Conservation (phyloP, 2,113 vertebrate species). For the Glaucomys volans region DNA sequence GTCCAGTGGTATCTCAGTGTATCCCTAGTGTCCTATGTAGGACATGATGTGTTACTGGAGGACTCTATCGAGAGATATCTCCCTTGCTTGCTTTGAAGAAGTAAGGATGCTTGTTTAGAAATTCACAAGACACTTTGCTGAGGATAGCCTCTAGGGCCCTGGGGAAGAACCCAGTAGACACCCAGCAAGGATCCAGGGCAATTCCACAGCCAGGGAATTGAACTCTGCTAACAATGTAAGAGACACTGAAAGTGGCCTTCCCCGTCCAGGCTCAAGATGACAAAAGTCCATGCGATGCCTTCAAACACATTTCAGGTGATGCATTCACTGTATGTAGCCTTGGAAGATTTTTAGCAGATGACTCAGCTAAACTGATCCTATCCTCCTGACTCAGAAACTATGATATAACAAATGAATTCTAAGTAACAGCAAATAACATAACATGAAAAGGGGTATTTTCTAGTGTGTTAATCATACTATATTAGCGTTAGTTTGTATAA, state of each 20-base stretch:
- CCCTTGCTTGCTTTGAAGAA: not conserved
- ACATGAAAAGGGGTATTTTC: not conserved
- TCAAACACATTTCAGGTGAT: not conserved
- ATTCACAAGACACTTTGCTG: not conserved
- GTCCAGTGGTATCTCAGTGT: not conserved
- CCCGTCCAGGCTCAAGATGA: not conserved
- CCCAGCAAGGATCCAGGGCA: not conserved
- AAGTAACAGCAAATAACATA: not conserved
- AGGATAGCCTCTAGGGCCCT: not conserved
- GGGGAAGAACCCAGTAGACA: not conserved
- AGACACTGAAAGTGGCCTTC: not conserved
- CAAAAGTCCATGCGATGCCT: too few relatives aligned
- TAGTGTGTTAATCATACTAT: not conserved
- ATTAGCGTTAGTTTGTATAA: not conserved
- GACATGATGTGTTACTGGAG: not conserved
- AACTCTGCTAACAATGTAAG: not conserved
- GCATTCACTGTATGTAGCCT: not conserved
- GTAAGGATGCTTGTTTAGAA: rapidly evolving
- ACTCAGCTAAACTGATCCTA: not conserved
- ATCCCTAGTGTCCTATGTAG: not conserved
- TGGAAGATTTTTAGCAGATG: not conserved
- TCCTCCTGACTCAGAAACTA: not conserved
- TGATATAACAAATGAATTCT: not conserved
- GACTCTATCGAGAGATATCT: not conserved
- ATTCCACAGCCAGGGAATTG: not conserved